Percentiles rank a stretch among this genome's conserved stretches.
phyloP scores from a whole-genome alignment of 2,888 invertebrate species.

The Serripes groenlandicus region DNA sequence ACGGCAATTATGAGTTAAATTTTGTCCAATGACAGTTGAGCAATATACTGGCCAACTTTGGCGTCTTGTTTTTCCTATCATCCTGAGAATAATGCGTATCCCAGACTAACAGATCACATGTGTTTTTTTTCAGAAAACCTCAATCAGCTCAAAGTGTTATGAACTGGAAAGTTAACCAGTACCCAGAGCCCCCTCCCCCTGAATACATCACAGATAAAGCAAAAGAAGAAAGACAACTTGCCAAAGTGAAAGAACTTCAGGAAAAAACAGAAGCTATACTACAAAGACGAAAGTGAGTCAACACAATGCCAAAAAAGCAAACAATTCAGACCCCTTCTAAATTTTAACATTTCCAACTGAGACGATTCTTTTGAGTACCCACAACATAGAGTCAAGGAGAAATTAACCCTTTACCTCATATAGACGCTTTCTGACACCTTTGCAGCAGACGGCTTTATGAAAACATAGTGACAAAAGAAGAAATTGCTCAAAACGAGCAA shows the following conservation, averaged over 20 bases:
- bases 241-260: constrained; percentile 80
- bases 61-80: too few species aligned
- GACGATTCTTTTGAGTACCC: too few species aligned
- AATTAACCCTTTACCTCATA: background rate
- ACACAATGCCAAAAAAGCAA: too few species aligned
- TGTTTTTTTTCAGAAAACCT: constrained; percentile 42
- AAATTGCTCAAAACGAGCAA: background rate
- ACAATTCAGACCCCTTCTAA: too few species aligned
- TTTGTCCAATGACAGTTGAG: too few species aligned
- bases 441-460: background rate
- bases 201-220: constrained; percentile 78
- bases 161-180: constrained; percentile 79
- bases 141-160: constrained; percentile 70
- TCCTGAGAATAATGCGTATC: background rate
- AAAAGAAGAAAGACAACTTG: constrained; percentile 79
- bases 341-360: too few species aligned
- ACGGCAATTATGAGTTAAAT: too few species aligned
- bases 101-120: background rate
- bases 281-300: constrained; percentile 80
- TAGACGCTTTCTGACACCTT: background rate
- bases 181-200: constrained; percentile 78
- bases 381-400: too few species aligned
- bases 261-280: constrained; percentile 84
- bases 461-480: background rate
- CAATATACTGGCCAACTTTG: too few species aligned